These are phyloP conservation scores for Hirudinaria manillensis DNA, from an alignment of 2,888 invertebrate species.

Conservation along the genomic window DNA sequence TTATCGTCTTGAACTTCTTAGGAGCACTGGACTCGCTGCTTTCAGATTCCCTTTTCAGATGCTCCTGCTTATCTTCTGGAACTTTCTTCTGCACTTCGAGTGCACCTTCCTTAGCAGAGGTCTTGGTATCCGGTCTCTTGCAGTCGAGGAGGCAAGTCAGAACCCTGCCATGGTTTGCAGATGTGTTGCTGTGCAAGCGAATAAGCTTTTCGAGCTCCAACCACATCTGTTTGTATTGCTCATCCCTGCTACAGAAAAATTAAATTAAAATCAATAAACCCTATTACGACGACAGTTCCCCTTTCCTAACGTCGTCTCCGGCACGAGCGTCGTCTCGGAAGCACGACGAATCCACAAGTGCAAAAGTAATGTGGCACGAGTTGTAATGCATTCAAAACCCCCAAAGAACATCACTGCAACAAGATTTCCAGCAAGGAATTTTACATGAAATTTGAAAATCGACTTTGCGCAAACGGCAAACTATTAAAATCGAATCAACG, in stretches of 20 bases:
- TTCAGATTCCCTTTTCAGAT: background rate
- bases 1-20: slow-evolving; percentile 21
- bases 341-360: too few species aligned
- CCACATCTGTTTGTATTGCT: slow-evolving; percentile 86
- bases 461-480: too few species aligned
- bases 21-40: background rate
- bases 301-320: background rate
- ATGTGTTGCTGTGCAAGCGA: slow-evolving; percentile 67
- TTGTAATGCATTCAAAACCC: background rate
- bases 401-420: background rate
- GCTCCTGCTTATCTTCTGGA: background rate
- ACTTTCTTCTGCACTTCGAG: background rate
- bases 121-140: slow-evolving; percentile 53
- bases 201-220: slow-evolving; percentile 78
- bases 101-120: background rate
- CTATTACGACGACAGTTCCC: background rate
- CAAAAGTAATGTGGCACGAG: background rate
- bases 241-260: too few species aligned
- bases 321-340: background rate
- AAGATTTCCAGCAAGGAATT: background rate
- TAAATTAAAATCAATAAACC: background rate
- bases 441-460: too few species aligned
- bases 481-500: background rate
- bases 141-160: slow-evolving; percentile 66
- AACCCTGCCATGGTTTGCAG: slow-evolving; percentile 64